Evolutionary conservation across 2,113 vertebrate species (phyloP).

Genomic region (Xyliphius kryptos): DNA sequence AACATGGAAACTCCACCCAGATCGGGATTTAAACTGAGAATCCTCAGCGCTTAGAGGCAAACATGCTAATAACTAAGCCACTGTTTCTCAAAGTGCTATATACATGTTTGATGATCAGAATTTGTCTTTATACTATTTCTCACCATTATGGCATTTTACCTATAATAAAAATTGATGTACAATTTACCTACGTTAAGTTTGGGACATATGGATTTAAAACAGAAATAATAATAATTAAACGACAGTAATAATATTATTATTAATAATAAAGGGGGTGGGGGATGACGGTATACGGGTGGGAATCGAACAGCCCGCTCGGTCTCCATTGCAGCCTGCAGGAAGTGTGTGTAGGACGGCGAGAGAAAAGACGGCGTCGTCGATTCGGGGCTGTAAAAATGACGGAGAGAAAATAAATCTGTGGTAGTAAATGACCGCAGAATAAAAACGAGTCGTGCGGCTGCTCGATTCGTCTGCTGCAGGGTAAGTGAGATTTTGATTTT

Average conservation of each 20-base stretch:
- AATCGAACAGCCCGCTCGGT: neutral
- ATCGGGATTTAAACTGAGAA: too few species aligned
- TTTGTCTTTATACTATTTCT: too few species aligned
- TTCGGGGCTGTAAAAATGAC: slow-evolving; percentile 43
- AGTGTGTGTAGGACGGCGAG: slow-evolving; percentile 51
- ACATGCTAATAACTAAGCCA: too few species aligned
- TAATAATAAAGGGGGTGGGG: slow-evolving; percentile 3
- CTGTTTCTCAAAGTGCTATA: too few species aligned
- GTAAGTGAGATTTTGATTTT: slow-evolving; percentile 50
- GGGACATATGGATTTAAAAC: neutral
- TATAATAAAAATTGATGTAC: too few species aligned
- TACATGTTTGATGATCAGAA: too few species aligned
- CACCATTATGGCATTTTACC: too few species aligned
- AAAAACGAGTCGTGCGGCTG: slow-evolving; percentile 9
- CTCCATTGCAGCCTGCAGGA: slow-evolving; percentile 51
- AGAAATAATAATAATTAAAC: neutral
- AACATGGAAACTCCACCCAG: too few species aligned
- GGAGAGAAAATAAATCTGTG: slow-evolving; percentile 45
- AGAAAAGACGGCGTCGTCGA: slow-evolving; percentile 49
- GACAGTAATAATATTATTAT: neutral
- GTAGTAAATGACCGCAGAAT: slow-evolving; percentile 10
- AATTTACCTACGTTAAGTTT: too few species aligned
- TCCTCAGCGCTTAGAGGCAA: too few species aligned
- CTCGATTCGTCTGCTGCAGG: slow-evolving; percentile 41
- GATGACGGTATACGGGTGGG: neutral